These are phyloP conservation scores for Mola mola DNA, from an alignment of 2,113 vertebrate genomes.

Conservation along the genomic window DNA sequence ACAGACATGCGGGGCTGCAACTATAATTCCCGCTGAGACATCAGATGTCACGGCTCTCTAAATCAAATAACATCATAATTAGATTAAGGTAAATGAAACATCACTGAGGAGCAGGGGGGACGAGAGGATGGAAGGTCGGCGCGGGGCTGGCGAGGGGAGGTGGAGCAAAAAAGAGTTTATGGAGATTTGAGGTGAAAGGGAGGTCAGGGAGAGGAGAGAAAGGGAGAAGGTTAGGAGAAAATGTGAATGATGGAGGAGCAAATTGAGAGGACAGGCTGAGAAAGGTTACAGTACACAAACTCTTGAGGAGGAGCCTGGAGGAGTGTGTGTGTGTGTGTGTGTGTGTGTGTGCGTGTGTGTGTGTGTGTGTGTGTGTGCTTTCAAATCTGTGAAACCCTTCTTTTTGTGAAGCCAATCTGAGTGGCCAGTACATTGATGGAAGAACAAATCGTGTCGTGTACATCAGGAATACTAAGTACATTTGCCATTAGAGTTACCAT, in stretches of 20 bases:
- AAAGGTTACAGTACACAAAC: constrained; percentile 24
- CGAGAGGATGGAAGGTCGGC: constrained; percentile 18
- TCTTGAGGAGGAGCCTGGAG: constrained; percentile 15
- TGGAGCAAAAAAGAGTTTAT: constrained; percentile 9
- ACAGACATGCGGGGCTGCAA: constrained; percentile 1
- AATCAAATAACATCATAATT: constrained; percentile 77
- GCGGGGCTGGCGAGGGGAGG: constrained; percentile 3
- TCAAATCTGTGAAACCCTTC: too few species aligned
- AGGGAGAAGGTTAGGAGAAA: constrained; percentile 26
- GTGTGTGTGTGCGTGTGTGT: background rate
- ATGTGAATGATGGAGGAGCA: background rate
- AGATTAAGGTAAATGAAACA: constrained; percentile 75
- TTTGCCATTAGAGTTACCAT: constrained; percentile 43
- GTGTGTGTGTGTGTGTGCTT: constrained; percentile 2
- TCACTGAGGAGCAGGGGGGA: constrained; percentile 49
- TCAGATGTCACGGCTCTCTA: constrained; percentile 66
- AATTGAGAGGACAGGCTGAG: background rate
- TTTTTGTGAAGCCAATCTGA: too few species aligned
- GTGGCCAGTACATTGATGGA: background rate
- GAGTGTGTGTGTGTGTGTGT: background rate
- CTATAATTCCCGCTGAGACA: constrained; percentile 64
- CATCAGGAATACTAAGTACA: constrained; percentile 31
- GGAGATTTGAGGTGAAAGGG: constrained; percentile 47
- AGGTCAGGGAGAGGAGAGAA: constrained; percentile 25
- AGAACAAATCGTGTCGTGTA: constrained; percentile 11